These are phyloP conservation scores for Taxidea taxus DNA, from an alignment of 2,113 vertebrate species.

Conservation along the genomic window DNA sequence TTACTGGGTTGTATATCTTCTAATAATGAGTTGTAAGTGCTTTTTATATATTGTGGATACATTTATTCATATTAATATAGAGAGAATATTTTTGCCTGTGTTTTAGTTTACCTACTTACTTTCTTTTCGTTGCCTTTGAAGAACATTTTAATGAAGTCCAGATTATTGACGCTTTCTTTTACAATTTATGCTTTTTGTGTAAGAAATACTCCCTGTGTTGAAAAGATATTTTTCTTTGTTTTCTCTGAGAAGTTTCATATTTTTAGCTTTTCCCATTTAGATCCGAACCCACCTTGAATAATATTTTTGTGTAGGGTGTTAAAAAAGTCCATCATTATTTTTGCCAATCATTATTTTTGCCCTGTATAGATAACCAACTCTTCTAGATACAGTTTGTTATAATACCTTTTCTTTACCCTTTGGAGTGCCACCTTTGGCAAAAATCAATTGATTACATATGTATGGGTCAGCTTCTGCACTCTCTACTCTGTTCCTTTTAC, in stretches of 20 bases:
- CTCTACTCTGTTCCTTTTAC: background rate
- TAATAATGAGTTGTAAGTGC: background rate
- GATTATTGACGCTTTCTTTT: background rate
- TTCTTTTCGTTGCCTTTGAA: background rate
- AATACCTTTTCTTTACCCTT: background rate
- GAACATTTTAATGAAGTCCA: background rate
- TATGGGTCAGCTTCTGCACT: background rate
- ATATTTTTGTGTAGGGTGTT: background rate
- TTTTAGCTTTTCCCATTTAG: background rate
- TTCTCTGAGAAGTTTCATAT: background rate
- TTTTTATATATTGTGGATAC: background rate
- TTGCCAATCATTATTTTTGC: background rate
- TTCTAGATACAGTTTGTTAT: background rate
- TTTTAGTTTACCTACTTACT: background rate
- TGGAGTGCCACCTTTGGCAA: background rate
- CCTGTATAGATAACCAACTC: background rate
- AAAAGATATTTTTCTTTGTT: background rate
- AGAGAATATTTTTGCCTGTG: background rate
- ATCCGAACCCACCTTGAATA: background rate
- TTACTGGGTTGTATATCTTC: background rate
- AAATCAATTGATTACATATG: background rate
- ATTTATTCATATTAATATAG: background rate
- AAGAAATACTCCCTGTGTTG: background rate
- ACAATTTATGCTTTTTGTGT: background rate
- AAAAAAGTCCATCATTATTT: background rate